Conservation (phyloP, 2,888 invertebrate species). For the Eristalis intricaria region DNA sequence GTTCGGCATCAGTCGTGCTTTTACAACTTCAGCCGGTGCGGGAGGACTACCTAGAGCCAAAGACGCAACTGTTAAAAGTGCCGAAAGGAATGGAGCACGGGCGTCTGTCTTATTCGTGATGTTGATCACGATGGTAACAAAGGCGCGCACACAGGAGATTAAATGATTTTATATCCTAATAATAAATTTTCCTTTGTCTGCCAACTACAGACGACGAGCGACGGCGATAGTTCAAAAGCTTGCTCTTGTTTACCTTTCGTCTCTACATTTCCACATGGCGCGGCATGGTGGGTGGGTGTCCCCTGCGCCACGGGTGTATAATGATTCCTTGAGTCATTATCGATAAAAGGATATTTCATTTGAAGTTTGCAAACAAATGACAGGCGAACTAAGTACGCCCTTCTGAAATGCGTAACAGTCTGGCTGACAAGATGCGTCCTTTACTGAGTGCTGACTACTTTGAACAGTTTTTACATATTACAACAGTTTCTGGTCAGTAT, state of each 20-base stretch:
- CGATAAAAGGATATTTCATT: slow-evolving; percentile 54
- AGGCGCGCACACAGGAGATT: slow-evolving; percentile 49
- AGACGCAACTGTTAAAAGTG: slow-evolving; percentile 21
- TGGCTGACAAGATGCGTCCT: neutral
- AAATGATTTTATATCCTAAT: slow-evolving; percentile 70
- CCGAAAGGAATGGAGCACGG: neutral
- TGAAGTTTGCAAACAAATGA: slow-evolving; percentile 36
- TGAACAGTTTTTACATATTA: no score
- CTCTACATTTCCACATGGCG: slow-evolving; percentile 19
- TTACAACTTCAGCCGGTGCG: neutral
- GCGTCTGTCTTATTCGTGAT: slow-evolving; percentile 7
- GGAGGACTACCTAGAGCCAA: slow-evolving; percentile 7
- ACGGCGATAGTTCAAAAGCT: slow-evolving; percentile 61
- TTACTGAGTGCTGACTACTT: neutral
- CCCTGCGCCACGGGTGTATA: neutral
- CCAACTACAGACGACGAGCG: slow-evolving; percentile 14
- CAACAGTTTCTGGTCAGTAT: no score
- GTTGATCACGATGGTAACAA: slow-evolving; percentile 36
- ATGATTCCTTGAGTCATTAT: slow-evolving; percentile 46
- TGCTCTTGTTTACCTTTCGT: slow-evolving; percentile 62
- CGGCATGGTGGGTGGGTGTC: neutral
- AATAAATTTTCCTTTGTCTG: slow-evolving; percentile 67
- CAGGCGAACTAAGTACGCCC: neutral
- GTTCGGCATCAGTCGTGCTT: slow-evolving; percentile 6
- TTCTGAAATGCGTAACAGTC: slow-evolving; percentile 19